Percentiles rank a stretch among this genome's conserved stretches.
These are phyloP conservation scores for Melitaea athalia DNA, from an alignment of 2,888 invertebrate species.

Conservation along the genomic window DNA sequence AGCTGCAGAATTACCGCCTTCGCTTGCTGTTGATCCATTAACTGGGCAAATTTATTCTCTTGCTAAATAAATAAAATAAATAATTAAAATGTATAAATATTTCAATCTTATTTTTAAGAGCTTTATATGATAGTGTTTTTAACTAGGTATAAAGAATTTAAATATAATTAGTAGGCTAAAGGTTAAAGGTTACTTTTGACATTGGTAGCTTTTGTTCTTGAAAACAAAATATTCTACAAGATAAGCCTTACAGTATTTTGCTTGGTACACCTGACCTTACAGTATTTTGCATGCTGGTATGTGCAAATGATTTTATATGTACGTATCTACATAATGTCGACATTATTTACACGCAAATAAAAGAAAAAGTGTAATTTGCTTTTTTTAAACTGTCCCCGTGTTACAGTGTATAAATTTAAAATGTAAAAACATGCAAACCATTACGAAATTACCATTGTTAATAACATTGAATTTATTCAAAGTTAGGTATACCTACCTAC, in stretches of 20 bases:
- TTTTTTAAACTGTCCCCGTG: neutral
- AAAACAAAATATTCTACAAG: conserved; percentile 22
- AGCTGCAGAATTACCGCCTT: conserved; percentile 79
- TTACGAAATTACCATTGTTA: neutral
- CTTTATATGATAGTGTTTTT: neutral
- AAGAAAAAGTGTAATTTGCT: conserved; percentile 11
- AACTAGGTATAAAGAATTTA: neutral
- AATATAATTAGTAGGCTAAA: no score
- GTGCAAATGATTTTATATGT: conserved; percentile 20
- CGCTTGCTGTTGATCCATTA: conserved; percentile 74
- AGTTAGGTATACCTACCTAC: no score
- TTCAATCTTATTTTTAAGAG: no score
- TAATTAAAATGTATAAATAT: neutral
- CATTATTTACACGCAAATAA: conserved; percentile 22
- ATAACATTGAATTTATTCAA: neutral
- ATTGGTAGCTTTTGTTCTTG: conserved; percentile 17
- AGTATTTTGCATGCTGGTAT: conserved; percentile 23
- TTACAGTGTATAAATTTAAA: neutral
- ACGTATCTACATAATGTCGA: conserved; percentile 20
- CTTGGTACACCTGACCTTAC: conserved; percentile 19
- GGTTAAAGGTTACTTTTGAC: neutral
- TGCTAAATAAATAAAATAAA: conserved; percentile 59
- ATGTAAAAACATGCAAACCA: neutral
- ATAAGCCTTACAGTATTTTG: conserved; percentile 24
- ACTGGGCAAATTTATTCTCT: conserved; percentile 74